Evolutionary conservation across 1,140 invertebrate species (phyloP).

Genomic region (Pachypeltis micranthus): DNA sequence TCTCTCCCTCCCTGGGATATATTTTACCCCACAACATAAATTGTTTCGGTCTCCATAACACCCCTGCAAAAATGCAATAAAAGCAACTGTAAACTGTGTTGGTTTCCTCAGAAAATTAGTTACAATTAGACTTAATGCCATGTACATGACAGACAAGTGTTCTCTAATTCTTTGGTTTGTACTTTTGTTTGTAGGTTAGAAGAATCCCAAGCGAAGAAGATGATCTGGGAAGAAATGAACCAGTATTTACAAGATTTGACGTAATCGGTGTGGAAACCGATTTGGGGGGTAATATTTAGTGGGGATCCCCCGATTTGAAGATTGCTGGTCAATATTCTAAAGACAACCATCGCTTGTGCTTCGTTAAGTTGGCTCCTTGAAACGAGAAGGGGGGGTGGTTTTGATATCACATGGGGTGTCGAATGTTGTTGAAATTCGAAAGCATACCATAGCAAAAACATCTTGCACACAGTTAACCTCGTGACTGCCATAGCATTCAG

Average conservation of each 20-base stretch:
- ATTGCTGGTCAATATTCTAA: too few species aligned
- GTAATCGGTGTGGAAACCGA: neutral
- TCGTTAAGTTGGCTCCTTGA: too few species aligned
- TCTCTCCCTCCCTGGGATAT: neutral
- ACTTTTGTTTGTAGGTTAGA: neutral
- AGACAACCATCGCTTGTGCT: too few species aligned
- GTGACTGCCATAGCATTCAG: too few species aligned
- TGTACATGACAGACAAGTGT: neutral
- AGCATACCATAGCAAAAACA: neutral
- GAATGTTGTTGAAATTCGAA: neutral
- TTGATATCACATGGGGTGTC: too few species aligned
- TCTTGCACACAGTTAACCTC: too few species aligned
- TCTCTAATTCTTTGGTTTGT: neutral
- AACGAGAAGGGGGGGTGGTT: neutral
- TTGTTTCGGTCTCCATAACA: neutral
- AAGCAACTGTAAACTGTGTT: neutral
- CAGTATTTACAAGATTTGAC: slow-evolving; percentile 4
- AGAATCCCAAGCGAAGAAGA: neutral
- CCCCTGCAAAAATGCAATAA: too few species aligned
- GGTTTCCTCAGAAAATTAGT: neutral
- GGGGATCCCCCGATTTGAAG: too few species aligned
- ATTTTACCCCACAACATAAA: neutral
- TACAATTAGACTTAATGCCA: too few species aligned
- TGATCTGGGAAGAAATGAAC: slow-evolving; percentile 9
- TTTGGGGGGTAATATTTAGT: too few species aligned